Conservation (phyloP, 1,140 invertebrate species). For the Zeugodacus cucurbitae region DNA sequence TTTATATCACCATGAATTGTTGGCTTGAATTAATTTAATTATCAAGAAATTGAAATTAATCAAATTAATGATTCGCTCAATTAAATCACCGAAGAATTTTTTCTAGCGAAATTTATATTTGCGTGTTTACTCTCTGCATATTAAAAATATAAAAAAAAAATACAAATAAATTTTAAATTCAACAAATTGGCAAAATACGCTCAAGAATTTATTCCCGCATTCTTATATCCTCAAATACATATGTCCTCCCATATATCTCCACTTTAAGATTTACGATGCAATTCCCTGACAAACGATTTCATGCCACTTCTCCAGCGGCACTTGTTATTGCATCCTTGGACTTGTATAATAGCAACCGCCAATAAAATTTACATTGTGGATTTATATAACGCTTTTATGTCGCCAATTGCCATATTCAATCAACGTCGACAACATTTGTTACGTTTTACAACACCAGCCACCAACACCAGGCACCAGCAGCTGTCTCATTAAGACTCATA, state of each 20-base stretch:
- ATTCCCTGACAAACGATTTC: not conserved
- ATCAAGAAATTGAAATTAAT: too few relatives aligned
- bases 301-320: not conserved
- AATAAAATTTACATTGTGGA: not conserved
- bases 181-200: too few relatives aligned
- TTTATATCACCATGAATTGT: too few relatives aligned
- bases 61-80: too few relatives aligned
- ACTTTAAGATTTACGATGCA: not conserved
- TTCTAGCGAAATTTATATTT: too few relatives aligned
- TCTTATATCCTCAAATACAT: not conserved
- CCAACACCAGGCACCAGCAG: not conserved
- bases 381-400: not conserved
- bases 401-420: not conserved
- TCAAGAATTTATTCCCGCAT: too few relatives aligned
- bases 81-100: too few relatives aligned
- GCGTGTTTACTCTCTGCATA: too few relatives aligned
- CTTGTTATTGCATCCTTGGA: not conserved
- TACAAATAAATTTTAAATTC: too few relatives aligned
- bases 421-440: not conserved
- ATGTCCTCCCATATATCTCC: not conserved
- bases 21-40: too few relatives aligned
- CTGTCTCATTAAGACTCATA: not conserved
- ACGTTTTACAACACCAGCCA: not conserved
- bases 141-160: too few relatives aligned
- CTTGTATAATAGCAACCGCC: not conserved